Conservation (phyloP, 2,113 vertebrate genomes). For the Osmerus eperlanus region DNA sequence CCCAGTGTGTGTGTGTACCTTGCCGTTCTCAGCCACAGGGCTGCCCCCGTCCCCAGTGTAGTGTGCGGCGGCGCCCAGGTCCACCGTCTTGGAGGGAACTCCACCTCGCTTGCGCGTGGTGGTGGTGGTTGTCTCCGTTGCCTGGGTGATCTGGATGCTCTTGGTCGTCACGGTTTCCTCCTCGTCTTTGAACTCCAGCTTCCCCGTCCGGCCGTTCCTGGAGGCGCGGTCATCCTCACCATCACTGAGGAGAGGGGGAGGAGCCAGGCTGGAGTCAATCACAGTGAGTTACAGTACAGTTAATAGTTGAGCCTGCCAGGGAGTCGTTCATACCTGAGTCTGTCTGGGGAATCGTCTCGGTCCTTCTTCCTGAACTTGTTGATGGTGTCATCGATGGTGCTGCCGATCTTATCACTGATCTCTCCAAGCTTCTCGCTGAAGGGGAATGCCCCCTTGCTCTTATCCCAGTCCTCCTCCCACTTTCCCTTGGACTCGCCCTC, state of each 20-base stretch:
- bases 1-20: conserved; percentile 38
- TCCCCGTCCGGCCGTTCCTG: conserved; percentile 74
- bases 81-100: conserved; percentile 88
- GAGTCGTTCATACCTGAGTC: no score
- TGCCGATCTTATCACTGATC: conserved; percentile 95
- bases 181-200: conserved; percentile 93
- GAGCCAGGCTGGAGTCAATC: no score
- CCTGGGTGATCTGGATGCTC: conserved; percentile 88
- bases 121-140: conserved; percentile 82
- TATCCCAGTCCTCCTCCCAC: conserved; percentile 98
- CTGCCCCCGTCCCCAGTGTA: conserved; percentile 89
- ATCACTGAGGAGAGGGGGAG: conserved; percentile 71
- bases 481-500: conserved; percentile 58
- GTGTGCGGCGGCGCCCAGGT: conserved; percentile 94
- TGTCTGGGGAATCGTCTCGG: conserved; percentile 30
- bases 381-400: conserved; percentile 97
- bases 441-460: conserved; percentile 84
- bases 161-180: conserved; percentile 90
- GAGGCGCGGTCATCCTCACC: conserved; percentile 76
- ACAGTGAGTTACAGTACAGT: no score
- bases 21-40: conserved; percentile 71
- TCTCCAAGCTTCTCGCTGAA: conserved; percentile 97
- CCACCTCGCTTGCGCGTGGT: conserved; percentile 89
- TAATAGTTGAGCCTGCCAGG: no score
- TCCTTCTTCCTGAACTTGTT: conserved; percentile 94